phyloP scores from a whole-genome alignment of 2,797 vertebrate genomes.

The Gallinago solitaria region DNA sequence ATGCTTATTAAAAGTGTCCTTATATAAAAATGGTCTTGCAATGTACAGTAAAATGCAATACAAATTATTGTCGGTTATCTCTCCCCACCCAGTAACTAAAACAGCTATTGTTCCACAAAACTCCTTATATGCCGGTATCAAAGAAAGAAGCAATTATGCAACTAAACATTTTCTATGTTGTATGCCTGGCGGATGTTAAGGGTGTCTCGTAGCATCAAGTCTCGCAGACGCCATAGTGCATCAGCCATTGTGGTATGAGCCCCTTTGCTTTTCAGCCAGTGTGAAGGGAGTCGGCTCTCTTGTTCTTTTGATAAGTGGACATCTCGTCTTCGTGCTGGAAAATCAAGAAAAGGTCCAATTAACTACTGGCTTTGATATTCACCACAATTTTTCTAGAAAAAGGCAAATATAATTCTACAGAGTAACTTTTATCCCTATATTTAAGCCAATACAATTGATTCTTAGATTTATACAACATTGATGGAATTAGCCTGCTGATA shows the following conservation, averaged over 20 bases:
- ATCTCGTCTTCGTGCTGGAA: conserved; percentile 90
- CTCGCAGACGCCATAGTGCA: conserved; percentile 95
- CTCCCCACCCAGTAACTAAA: conserved; percentile 77
- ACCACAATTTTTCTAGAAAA: not conserved
- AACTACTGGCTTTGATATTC: not conserved
- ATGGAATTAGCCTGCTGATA: not conserved
- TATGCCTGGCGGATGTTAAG: conserved; percentile 93
- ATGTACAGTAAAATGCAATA: conserved; percentile 86
- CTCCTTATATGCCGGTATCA: conserved; percentile 66
- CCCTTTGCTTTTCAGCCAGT: conserved; percentile 98
- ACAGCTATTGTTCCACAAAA: conserved; percentile 76
- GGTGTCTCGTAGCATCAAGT: conserved; percentile 96
- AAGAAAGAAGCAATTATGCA: conserved; percentile 54
- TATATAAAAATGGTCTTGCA: conserved; percentile 85
- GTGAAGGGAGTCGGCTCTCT: conserved; percentile 94
- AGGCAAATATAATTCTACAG: not conserved
- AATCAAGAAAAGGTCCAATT: not conserved
- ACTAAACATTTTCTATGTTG: conserved; percentile 86
- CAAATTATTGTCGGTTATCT: conserved; percentile 79
- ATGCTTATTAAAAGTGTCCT: conserved; percentile 86
- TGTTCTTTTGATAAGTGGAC: conserved; percentile 96
- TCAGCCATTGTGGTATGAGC: conserved; percentile 98
- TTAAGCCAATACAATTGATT: not conserved
- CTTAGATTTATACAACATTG: not conserved
- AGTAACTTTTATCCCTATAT: not conserved